These are phyloP conservation scores for Clusia tigrina DNA, from an alignment of 2,888 invertebrate species.

Conservation along the genomic window DNA sequence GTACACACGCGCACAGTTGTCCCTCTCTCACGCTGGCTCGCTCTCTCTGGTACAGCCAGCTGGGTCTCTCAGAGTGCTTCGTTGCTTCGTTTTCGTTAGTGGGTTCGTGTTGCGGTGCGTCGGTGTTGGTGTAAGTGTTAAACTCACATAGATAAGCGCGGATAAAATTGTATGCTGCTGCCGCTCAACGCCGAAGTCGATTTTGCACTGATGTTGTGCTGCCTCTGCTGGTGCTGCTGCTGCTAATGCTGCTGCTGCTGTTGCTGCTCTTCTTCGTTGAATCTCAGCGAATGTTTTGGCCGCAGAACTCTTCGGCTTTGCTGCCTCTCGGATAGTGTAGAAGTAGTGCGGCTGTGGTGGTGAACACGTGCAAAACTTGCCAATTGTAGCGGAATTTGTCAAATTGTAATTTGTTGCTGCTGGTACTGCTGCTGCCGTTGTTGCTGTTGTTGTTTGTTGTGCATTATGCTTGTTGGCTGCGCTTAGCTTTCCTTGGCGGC, in stretches of 20 bases:
- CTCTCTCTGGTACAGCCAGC: background rate
- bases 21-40: background rate
- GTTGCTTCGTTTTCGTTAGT: background rate
- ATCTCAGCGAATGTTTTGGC: too few relatives aligned
- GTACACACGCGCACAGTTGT: constrained; percentile 11
- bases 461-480: constrained; percentile 21
- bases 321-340: too few relatives aligned
- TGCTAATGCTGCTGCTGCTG: constrained; percentile 25
- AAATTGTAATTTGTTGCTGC: constrained; percentile 1
- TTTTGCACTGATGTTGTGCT: too few relatives aligned
- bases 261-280: too few relatives aligned
- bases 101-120: background rate
- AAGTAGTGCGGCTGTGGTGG: too few relatives aligned
- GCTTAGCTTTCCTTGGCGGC: background rate
- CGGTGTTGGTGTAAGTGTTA: background rate
- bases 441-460: constrained; percentile 15
- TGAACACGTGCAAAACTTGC: constrained; percentile 6
- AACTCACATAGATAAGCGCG: constrained; percentile 21
- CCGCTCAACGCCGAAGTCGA: too few relatives aligned
- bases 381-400: background rate
- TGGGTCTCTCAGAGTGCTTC: background rate
- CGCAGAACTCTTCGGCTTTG: too few relatives aligned
- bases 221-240: constrained; percentile 12
- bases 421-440: constrained; percentile 13
- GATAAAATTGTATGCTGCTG: background rate